Base-by-base conservation (phyloP, 1,140 invertebrate genomes). In the Drosophila baimaii region DNA sequence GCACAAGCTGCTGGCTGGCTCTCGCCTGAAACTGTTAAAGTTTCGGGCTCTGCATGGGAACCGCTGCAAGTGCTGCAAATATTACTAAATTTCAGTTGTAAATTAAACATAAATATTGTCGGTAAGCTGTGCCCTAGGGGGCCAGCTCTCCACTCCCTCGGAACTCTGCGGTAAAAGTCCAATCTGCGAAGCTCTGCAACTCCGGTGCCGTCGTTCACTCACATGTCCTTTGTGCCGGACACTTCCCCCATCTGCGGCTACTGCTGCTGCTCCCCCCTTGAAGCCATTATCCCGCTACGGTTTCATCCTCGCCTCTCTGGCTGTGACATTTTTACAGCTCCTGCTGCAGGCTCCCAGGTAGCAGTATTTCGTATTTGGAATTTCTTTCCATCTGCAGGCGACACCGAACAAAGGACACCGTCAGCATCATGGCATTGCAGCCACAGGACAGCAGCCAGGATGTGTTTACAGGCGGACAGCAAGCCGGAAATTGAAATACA, bases 101-200 rank as follows among this genome's bases (percentile, higher is more conserved):
- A 79, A 88, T 86, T 86, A 79, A 85, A 79, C 82, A 85, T 82
- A 88, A 85, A 88, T 85, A 82, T 77, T 77, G 74, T 56, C 43
- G 64, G 39, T 27, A 19, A 57, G 73, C 56, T 33, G 43, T 7
- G 39, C 56, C 74, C 62, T 35, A 19, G 56, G 71, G 70, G 52
- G 61, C 44, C 35, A 33, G 15, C 21, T 15, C 21, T 15, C 19
- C 51, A 21, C 3, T 52, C 29, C 51, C 29, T 23, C 12, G n/a
- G n/a, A 35, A 57, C 3, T 17, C 39, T 69, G 64, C 19, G 65
- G 65, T 33, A 58, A 33, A 58, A 49, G 27, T 71, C 65, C 61
- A 66, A 52, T 44, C 35, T 68, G 65, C 27, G n/a, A 51, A 47
- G 33, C 33, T 65, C 29, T 27, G 35, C 54, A 43, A 37, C 62